phyloP scores from a whole-genome alignment of 2,888 invertebrate species.

The Tuberolachnus salignus region DNA sequence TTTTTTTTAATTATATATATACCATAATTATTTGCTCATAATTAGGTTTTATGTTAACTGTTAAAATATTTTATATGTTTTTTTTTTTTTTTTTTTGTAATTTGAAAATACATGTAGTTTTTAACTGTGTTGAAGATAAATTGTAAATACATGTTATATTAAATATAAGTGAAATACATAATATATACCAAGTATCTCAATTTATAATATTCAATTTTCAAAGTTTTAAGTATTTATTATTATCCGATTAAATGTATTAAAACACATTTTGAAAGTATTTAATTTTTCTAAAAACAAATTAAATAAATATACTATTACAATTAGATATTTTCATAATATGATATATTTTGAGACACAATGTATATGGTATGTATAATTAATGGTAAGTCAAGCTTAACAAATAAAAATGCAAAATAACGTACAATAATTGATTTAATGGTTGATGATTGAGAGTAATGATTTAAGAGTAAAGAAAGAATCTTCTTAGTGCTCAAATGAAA shows the following conservation, averaged over 20 bases:
- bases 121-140: constrained; percentile 12
- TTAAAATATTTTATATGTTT: constrained; percentile 33
- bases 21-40: constrained; percentile 54
- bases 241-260: background rate
- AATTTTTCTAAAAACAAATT: background rate
- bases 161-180: constrained; percentile 14
- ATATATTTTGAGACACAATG: constrained; percentile 22
- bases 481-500: constrained; percentile 54
- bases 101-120: constrained; percentile 26
- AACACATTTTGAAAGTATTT: background rate
- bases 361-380: constrained; percentile 13
- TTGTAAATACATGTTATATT: constrained; percentile 28
- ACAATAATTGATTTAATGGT: no score
- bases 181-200: constrained; percentile 25
- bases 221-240: background rate
- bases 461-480: constrained; percentile 23
- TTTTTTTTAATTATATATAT: constrained; percentile 11
- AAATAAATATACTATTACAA: background rate
- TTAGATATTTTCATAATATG: background rate
- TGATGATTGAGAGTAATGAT: no score
- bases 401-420: constrained; percentile 20
- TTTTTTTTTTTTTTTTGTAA: constrained; percentile 30
- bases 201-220: constrained; percentile 15
- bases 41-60: constrained; percentile 48
- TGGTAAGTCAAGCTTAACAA: constrained; percentile 16